Evolutionary conservation across 2,797 vertebrate species (phyloP), one percentile per base, ranked within the genome.

Genomic region (Denticeps clupeoides): DNA sequence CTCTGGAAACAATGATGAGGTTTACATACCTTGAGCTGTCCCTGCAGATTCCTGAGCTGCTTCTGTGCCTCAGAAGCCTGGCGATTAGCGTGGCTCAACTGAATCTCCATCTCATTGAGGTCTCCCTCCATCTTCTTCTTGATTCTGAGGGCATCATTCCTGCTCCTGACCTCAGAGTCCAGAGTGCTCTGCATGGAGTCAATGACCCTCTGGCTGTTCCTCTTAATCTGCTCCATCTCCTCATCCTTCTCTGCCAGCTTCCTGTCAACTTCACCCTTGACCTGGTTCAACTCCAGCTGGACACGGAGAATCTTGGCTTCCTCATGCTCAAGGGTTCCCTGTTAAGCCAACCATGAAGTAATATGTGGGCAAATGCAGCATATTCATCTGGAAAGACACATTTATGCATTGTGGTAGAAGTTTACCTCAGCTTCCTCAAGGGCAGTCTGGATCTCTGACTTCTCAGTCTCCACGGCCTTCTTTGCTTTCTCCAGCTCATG

Each of bases 121-220:
- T 87, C 86, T 48, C 86, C 84, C 53, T 90, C 89, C 85, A 87
- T 89, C 77, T 91, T 93, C 82, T 89, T 93, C 72, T 90, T 93
- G 47, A 91, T 59, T 62, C 89, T 82, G 44, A 90, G 58, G 54
- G 89, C 87, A 32, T 93, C 87, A 1, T 91, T 91, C 49, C 87
- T 86, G 80, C 87, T 90, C 45, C 83, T 86, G 64, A 86, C 77
- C 56, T 93, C 90, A 0, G 89, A 74, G 4, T 91, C 89, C 65
- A 94, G 62, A 7, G 63, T 70, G 48, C 74, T 81, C 68, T 91
- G 88, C 80, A 83, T 77, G 41, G 88, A 78, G 23, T 90, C 89
- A 18, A 56, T 62, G 1, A 82, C 65, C 28, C 82, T 75, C 73
- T 89, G 89, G 67, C 80, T 82, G 64, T 87, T 91, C 54, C 84